Conservation (phyloP, 2,113 vertebrate species). For the Eulemur macaco region DNA sequence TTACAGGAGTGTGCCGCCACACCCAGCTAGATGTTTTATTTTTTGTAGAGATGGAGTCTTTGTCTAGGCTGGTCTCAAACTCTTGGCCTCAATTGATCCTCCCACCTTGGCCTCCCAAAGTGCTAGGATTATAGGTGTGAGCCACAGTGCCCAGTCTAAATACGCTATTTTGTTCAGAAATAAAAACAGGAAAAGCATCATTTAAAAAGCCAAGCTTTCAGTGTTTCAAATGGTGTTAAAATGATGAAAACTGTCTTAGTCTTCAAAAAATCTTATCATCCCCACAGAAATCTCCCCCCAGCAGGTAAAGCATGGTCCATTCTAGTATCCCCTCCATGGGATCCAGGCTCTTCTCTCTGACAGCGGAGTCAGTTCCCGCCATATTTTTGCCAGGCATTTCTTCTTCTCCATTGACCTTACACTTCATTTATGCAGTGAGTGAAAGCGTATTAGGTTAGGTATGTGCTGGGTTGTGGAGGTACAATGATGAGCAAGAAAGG, state of each 20-base stretch:
- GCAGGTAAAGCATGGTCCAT: neutral
- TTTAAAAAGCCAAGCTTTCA: neutral
- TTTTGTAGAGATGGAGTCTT: too few relatives aligned
- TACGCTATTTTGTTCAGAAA: constrained; percentile 8
- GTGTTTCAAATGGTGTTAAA: neutral
- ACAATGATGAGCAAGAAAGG: neutral
- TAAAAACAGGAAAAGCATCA: neutral
- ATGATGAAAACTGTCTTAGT: neutral
- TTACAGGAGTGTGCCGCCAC: too few relatives aligned
- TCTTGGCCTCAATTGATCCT: too few relatives aligned
- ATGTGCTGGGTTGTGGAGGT: neutral
- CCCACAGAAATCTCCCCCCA: neutral
- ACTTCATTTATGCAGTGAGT: neutral
- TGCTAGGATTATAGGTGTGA: too few relatives aligned
- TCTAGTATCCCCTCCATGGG: neutral
- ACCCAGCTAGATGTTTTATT: too few relatives aligned
- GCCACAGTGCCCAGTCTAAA: neutral
- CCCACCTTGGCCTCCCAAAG: too few relatives aligned
- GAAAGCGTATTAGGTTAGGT: neutral
- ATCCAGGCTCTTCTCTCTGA: neutral
- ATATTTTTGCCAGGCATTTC: neutral
- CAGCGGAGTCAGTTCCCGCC: neutral
- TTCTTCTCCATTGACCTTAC: neutral
- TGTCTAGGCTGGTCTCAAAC: too few relatives aligned
- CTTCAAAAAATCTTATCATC: neutral